Evolutionary conservation across 2,113 vertebrate species (phyloP).

Genomic region (Corythoichthys haematopterus): DNA sequence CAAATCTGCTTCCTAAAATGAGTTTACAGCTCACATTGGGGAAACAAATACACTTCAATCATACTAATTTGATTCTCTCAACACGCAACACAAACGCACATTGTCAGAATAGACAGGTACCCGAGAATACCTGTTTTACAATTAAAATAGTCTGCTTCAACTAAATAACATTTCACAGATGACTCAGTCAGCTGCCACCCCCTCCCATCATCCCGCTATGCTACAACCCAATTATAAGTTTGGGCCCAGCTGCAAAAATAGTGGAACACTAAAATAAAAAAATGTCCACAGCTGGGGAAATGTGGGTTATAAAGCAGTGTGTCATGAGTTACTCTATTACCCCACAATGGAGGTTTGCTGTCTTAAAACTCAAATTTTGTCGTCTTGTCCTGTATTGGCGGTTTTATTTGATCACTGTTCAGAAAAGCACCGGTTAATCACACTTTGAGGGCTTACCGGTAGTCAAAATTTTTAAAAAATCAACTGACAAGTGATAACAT

Average conservation of each 20-base stretch:
- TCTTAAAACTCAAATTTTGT: not conserved
- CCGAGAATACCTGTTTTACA: not conserved
- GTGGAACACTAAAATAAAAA: slow-evolving; percentile 40
- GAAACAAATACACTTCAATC: slow-evolving; percentile 12
- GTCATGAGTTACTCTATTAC: slow-evolving; percentile 19
- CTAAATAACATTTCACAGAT: not conserved
- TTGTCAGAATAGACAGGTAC: not conserved
- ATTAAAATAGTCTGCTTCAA: not conserved
- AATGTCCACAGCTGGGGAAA: slow-evolving; percentile 40
- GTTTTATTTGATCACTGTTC: not conserved
- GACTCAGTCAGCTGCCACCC: slow-evolving; percentile 21
- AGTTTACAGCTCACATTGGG: slow-evolving; percentile 10
- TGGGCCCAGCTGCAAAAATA: slow-evolving; percentile 65
- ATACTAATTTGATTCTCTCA: slow-evolving; percentile 27
- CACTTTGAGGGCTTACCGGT: not conserved
- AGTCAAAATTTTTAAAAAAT: not conserved
- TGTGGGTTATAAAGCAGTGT: slow-evolving; percentile 45
- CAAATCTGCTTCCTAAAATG: slow-evolving; percentile 4
- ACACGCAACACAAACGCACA: not conserved
- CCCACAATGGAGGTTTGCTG: slow-evolving; percentile 7
- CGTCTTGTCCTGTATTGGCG: not conserved
- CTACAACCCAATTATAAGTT: slow-evolving; percentile 32
- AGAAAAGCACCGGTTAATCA: not conserved
- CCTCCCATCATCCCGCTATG: slow-evolving; percentile 39
- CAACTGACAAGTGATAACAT: slow-evolving; percentile 1